Evolutionary conservation across 2,888 invertebrate genomes (phyloP), one percentile per base, ranked within the genome.

Genomic region (Cheiracanthium punctorium): DNA sequence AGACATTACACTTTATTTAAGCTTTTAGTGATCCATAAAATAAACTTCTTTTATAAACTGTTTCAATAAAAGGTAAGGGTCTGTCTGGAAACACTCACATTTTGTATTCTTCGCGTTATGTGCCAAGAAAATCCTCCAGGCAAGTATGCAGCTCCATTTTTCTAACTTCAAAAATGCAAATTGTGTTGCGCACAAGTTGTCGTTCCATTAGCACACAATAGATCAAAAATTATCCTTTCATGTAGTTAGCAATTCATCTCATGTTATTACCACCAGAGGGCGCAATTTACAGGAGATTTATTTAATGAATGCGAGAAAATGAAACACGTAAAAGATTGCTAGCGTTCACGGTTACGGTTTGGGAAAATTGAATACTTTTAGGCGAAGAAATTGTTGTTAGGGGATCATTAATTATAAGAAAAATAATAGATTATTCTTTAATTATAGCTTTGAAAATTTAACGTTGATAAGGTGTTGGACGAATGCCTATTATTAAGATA

Each of bases 391-490:
- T 58, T 5, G 58, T 58, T 58, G 58, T 24, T 4, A 24, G 8
- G 17, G 20, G 58, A 58, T 58, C 58, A 24, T 58, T 58, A 58
- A 58, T 58, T 58, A 58, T 58, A 24, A 58, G 24, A 58, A 58
- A 58, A 58, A 24, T 58, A 24, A 58, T 24, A 58, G 58, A 58
- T 58, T 58, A 24, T 58, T 20, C 58, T 58, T 24, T 58, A 58
- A 58, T 58, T 58, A 58, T 58, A 58, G 5, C 1, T 17, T n/a
- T 5, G 24, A 24, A 58, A 24, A 58, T 58, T 58, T 58, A 58
- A 58, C 24, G 58, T 58, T 58, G 58, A 58, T 58, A 58, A 58
- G 58, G 58, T 58, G 58, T 58, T 58, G 24, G 24, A 24, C 58
- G 12, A 58, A 20, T 58, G 58, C 24, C 58, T 58, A 58, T 58